A percentile compares a stretch with the other conserved stretches of the same genome.
These are phyloP conservation scores for Clunio marinus DNA, from an alignment of 2,888 invertebrate species.

Conservation along the genomic window DNA sequence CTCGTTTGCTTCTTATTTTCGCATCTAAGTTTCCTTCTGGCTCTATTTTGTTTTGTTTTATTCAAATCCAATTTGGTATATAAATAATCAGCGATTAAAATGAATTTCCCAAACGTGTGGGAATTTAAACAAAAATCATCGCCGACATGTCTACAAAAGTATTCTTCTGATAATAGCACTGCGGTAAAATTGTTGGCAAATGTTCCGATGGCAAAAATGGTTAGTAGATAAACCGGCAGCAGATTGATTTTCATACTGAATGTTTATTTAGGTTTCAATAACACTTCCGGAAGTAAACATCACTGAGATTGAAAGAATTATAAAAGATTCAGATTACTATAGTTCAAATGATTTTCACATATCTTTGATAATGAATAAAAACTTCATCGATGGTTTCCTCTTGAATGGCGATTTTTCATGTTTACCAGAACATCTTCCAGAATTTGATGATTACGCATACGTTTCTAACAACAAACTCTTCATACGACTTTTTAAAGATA, in stretches of 20 bases:
- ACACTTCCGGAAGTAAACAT: not conserved
- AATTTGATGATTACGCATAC: not conserved
- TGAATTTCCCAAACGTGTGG: slow-evolving; percentile 9
- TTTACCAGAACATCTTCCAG: not conserved
- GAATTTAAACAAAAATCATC: not conserved
- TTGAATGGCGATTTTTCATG: not conserved
- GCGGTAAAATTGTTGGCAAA: not conserved
- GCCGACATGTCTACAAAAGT: not conserved
- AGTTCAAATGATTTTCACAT: not conserved
- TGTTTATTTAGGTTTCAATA: not conserved
- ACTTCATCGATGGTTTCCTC: not conserved
- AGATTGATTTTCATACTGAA: not conserved
- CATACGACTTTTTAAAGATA: too few species aligned
- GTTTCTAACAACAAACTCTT: too few species aligned
- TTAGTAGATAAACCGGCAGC: not conserved
- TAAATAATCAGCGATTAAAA: not conserved
- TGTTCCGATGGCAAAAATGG: not conserved
- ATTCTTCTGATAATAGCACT: not conserved
- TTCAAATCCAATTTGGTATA: not conserved
- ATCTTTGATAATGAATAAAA: not conserved
- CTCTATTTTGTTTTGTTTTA: not conserved
- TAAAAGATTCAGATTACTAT: not conserved
- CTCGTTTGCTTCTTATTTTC: not conserved
- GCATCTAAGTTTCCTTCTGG: not conserved
- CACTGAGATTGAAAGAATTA: not conserved